A percentile compares a stretch with the other conserved stretches of the same genome.
phyloP scores from a whole-genome alignment of 2,113 vertebrate genomes.

The Loxodonta africana region DNA sequence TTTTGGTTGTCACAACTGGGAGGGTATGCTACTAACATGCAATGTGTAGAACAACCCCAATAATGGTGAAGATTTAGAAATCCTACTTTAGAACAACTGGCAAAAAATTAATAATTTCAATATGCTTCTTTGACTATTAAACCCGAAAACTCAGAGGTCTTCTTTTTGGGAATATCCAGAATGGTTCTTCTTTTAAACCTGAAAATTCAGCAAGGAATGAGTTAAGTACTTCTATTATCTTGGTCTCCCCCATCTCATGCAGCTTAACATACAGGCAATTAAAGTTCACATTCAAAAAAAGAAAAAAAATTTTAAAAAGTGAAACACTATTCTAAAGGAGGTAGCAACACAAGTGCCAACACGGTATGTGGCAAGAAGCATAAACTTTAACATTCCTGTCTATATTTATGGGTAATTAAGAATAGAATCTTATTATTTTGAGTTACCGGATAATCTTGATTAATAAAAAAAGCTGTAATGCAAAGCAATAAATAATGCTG shows the following conservation, averaged over 20 bases:
- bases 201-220: not conserved
- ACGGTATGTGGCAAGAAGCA: not conserved
- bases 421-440: not conserved
- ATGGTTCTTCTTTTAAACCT: not conserved
- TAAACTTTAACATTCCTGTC: not conserved
- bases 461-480: not conserved
- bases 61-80: not conserved
- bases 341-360: not conserved
- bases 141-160: not conserved
- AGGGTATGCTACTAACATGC: accelerated
- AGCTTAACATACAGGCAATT: not conserved
- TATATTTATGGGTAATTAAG: not conserved
- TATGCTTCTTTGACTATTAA: not conserved
- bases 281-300: not conserved
- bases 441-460: not conserved
- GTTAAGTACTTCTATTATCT: not conserved
- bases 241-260: not conserved
- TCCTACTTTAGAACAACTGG: accelerated
- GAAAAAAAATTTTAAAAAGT: accelerated
- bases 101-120: not conserved
- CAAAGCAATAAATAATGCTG: not conserved
- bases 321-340: not conserved
- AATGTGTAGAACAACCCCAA: not conserved
- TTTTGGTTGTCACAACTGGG: accelerated
- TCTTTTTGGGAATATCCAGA: not conserved